These are phyloP conservation scores for Smutsia temminckii DNA, from an alignment of 2,797 vertebrate species.

Conservation along the genomic window DNA sequence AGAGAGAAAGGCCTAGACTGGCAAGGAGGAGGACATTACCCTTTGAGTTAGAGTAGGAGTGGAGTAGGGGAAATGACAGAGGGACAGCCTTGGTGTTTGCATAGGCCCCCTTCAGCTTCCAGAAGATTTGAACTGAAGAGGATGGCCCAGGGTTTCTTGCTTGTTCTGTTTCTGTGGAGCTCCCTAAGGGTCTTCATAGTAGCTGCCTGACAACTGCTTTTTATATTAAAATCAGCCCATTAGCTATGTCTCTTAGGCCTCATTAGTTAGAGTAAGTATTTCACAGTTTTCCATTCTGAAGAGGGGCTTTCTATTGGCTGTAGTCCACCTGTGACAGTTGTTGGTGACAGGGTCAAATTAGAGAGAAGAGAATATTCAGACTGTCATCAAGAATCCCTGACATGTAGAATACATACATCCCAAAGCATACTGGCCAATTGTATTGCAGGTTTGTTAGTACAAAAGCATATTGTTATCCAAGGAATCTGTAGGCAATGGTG, in stretches of 20 bases:
- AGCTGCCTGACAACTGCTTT: neutral
- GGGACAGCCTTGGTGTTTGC: neutral
- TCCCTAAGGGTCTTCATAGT: neutral
- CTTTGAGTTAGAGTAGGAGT: neutral
- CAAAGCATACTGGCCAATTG: slow-evolving; percentile 64
- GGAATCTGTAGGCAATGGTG: slow-evolving; percentile 48
- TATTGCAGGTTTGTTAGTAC: slow-evolving; percentile 68
- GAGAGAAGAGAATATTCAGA: slow-evolving; percentile 71
- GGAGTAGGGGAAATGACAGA: neutral
- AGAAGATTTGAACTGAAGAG: neutral
- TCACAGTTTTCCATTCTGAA: neutral
- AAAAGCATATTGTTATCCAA: slow-evolving; percentile 73
- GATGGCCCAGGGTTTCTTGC: neutral
- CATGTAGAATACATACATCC: slow-evolving; percentile 44
- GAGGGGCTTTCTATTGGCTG: neutral
- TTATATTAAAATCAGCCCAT: neutral
- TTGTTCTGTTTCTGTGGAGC: neutral
- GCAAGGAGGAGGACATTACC: neutral
- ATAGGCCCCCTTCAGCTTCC: neutral
- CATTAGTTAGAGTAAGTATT: neutral
- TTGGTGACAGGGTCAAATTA: slow-evolving; percentile 62
- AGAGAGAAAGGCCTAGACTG: neutral
- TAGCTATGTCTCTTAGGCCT: neutral
- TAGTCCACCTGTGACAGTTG: slow-evolving; percentile 45
- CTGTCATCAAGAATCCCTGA: slow-evolving; percentile 63